Base-by-base conservation (phyloP, 2,113 vertebrate genomes). In the Atherinomorus stipes region DNA sequence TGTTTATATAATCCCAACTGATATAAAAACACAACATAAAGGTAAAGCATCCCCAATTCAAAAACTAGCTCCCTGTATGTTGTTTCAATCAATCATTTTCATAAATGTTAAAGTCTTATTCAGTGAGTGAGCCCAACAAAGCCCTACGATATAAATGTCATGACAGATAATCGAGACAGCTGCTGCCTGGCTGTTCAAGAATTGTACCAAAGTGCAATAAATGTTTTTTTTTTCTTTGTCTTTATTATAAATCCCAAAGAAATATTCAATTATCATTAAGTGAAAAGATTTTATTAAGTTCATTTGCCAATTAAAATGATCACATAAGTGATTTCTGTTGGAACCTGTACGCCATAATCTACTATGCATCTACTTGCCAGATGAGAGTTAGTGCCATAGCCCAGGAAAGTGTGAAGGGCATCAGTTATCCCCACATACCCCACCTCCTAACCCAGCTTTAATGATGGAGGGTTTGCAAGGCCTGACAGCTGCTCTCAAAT, bases 401-500 rank as follows among this genome's bases (percentile, higher is more conserved):
- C 22, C 65, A 82, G 82, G 80, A 88, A 89, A 88, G 74, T 85
- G 73, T 86, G 67, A 65, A 37, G 44, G 62, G 73, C 78, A 81
- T 71, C 58, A 69, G 57, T 66, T 58, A 44, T 77, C 50, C 71
- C 76, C 53, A 44, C 25, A 38, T 56, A 68, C 54, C 76, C 51
- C 44, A 34, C 67, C 71, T 76, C 64, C 70, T 57, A 42, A 82
- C 22, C 72, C 52, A 53, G 71, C 87, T 92, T 93, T 93, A 88
- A 93, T 90, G 89, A 80, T 80, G 85, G 86, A 90, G 81, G 81
- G 78, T 85, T 91, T 88, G 86, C 88, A 90, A 88, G 83, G 81
- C 78, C 81, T 71, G 76, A 92, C 93, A 93, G 91, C 92, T 94
- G 93, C 83, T 93, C 86, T 82, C 87, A 95, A 94, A 95, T 95